phyloP scores from a whole-genome alignment of 2,797 vertebrate genomes.

The Psittacula derbiana region DNA sequence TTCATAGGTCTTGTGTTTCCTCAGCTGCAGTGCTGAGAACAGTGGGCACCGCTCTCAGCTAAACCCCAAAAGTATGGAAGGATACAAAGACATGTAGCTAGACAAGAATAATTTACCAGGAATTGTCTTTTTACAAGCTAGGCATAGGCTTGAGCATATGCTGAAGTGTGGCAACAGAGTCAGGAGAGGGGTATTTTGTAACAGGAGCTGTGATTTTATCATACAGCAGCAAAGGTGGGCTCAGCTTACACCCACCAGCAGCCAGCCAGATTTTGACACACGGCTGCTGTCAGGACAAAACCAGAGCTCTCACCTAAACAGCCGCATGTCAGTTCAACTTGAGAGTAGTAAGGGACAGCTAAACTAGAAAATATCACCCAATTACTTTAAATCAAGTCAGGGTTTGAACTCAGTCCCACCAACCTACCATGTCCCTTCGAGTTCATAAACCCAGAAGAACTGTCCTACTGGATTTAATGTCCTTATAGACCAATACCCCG shows the following conservation, averaged over 20 bases:
- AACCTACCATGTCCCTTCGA: background rate
- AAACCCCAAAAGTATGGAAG: background rate
- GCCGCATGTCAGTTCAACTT: background rate
- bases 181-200: background rate
- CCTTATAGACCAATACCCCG: background rate
- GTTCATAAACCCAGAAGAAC: background rate
- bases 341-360: background rate
- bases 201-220: background rate
- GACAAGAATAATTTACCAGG: background rate
- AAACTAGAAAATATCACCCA: background rate
- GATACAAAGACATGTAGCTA: background rate
- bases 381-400: background rate
- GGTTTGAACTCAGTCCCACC: background rate
- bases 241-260: background rate
- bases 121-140: background rate
- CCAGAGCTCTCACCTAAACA: background rate
- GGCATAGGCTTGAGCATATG: background rate
- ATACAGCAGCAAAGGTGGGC: background rate
- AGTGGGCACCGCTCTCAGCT: background rate
- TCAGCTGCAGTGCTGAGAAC: background rate
- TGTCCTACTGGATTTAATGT: background rate
- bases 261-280: background rate
- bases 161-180: background rate
- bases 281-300: background rate
- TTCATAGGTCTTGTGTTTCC: background rate